A percentile compares a stretch with the other conserved stretches of the same genome.
phyloP scores from a whole-genome alignment of 2,113 vertebrate species.

The Pedionomus torquatus region DNA sequence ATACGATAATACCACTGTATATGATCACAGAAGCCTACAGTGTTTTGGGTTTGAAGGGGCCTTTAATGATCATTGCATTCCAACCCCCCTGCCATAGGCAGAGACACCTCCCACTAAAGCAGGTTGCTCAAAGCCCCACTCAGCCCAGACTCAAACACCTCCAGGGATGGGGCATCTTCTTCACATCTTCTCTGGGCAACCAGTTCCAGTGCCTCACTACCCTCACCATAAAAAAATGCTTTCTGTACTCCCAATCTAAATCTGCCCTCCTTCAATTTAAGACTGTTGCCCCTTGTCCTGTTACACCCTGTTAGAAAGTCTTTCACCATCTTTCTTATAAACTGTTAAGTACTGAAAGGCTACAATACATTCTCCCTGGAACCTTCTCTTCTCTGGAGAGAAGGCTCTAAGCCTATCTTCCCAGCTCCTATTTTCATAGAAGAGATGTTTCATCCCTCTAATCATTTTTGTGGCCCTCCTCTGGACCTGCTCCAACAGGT shows the following conservation, averaged over 20 bases:
- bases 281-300: background rate
- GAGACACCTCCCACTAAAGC: background rate
- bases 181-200: background rate
- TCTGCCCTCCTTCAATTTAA: background rate
- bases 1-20: background rate
- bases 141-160: background rate
- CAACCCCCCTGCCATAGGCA: background rate
- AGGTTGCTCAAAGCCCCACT: background rate
- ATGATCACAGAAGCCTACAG: background rate
- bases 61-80: background rate
- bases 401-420: background rate
- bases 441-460: background rate
- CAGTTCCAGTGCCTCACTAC: background rate
- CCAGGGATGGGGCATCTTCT: background rate
- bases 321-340: background rate
- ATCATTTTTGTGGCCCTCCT: background rate
- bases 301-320: background rate
- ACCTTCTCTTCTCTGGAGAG: background rate
- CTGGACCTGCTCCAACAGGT: background rate
- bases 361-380: rapidly evolving
- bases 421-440: background rate
- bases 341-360: background rate
- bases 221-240: rapidly evolving
- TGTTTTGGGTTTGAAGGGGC: background rate
- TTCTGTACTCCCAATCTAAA: background rate